Percentiles rank a stretch among this genome's conserved stretches.
Conservation (phyloP, 1,140 invertebrate genomes). For the Pogonognathellus flavescens region DNA sequence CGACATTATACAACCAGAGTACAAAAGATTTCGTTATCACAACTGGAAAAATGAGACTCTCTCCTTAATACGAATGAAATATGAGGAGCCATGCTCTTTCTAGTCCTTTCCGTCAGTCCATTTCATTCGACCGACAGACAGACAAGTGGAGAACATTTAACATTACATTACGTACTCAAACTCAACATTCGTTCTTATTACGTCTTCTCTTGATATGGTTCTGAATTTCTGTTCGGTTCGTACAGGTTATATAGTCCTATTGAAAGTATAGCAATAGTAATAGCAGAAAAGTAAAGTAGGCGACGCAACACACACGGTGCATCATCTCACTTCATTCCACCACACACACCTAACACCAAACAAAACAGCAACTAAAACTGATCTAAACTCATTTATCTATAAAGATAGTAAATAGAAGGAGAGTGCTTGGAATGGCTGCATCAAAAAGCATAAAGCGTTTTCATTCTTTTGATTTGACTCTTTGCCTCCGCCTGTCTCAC, state of each 20-base stretch:
- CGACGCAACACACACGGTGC: not conserved
- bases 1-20: constrained; percentile 66
- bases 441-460: constrained; percentile 42
- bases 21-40: constrained; percentile 66
- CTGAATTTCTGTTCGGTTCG: constrained; percentile 31
- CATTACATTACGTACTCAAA: not conserved
- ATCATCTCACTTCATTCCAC: not conserved
- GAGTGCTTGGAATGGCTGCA: not conserved
- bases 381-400: constrained; percentile 21
- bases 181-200: constrained; percentile 18
- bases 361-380: constrained; percentile 15
- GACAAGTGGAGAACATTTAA: constrained; percentile 41
- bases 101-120: constrained; percentile 39
- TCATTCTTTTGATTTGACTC: constrained; percentile 33
- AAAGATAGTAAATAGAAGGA: not conserved
- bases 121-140: constrained; percentile 2
- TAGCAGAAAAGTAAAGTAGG: not conserved
- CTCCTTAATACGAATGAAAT: constrained; percentile 65
- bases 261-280: not conserved
- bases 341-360: not conserved
- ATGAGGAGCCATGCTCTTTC: constrained; percentile 60
- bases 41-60: constrained; percentile 64
- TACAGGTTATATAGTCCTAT: not conserved
- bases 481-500: constrained; percentile 36
- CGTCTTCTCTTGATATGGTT: constrained; percentile 33